Evolutionary conservation across 2,888 invertebrate genomes (phyloP), one percentile per base, ranked within the genome.

Genomic region (Eulithis testata): DNA sequence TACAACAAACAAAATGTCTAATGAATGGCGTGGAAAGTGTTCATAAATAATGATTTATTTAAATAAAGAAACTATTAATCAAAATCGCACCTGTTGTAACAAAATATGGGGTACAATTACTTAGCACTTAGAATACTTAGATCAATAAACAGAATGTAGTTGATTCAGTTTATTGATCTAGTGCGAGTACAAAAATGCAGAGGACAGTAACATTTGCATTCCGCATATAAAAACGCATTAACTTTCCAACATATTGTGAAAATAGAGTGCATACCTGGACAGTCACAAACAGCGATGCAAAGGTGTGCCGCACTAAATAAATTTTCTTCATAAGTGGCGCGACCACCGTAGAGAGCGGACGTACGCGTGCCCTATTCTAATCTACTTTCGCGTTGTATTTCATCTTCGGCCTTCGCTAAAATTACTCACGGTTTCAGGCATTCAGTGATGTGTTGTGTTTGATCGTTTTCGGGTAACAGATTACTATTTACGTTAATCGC

Each of bases 401-500:
- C 77, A 80, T 81, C 73, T 72, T 69, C 75, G 79, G 71, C 78
- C 81, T 82, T 81, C 36, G 40, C 71, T 76, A 70, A 75, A 75
- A 74, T 83, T 78, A 73, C 76, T 80, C 78, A 67, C 70, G 70
- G 50, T 55, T 65, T 64, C 51, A 50, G 52, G 57, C 66, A 66
- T 76, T 74, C 68, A 66, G 82, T 82, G 78, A 80, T 83, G 80
- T 76, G 77, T 65, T 79, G 81, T 78, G 76, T 73, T 70, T 73
- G 71, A 68, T 58, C 14, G 40, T 8, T 54, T 49, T 52, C 27
- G 8, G 21, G 27, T 57, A 50, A 55, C 49, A 53, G 53, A 53
- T 58, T 65, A 51, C 21, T 61, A 65, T 55, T 57, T 43, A 50
- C 14, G 55, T 60, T 44, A 9, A 49, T 43, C 21, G 73, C 62